phyloP scores from a whole-genome alignment of 2,797 vertebrate genomes.

The Mormyrops attenuatus region DNA sequence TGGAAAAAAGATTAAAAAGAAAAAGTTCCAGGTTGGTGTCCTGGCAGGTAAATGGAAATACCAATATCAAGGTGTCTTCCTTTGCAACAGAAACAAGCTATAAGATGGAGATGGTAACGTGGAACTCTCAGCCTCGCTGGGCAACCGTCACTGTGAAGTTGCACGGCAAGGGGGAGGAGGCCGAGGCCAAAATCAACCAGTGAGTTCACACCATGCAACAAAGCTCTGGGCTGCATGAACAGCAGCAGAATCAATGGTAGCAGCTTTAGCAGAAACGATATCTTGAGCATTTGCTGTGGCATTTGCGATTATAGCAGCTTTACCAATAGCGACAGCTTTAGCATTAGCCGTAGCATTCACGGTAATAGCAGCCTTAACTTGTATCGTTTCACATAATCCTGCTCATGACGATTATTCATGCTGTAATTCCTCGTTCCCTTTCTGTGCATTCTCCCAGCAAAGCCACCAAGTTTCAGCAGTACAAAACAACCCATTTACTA shows the following conservation, averaged over 20 bases:
- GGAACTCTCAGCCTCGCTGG: slow-evolving; percentile 54
- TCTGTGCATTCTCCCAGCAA: background rate
- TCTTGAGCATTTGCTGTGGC: background rate
- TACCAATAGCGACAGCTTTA: background rate
- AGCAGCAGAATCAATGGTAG: background rate
- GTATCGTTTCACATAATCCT: background rate
- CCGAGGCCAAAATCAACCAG: slow-evolving; percentile 57
- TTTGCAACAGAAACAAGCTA: slow-evolving; percentile 51
- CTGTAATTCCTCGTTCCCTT: background rate
- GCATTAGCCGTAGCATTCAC: background rate
- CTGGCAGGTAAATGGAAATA: background rate
- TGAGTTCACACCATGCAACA: slow-evolving; percentile 42
- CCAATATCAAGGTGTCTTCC: background rate
- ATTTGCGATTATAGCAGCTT: background rate
- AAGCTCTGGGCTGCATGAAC: background rate
- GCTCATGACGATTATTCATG: background rate
- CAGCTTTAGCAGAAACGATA: background rate
- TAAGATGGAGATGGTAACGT: slow-evolving; percentile 55
- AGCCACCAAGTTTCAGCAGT: slow-evolving; percentile 16
- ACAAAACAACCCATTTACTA: slow-evolving; percentile 17
- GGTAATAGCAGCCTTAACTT: background rate
- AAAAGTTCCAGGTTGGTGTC: background rate
- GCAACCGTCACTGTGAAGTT: slow-evolving; percentile 61
- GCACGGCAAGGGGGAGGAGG: slow-evolving; percentile 32
- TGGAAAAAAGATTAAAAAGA: background rate